A percentile compares a stretch with the other conserved stretches of the same genome.
These are phyloP conservation scores for Nipponia nippon DNA, from an alignment of 2,113 vertebrate genomes.

Conservation along the genomic window DNA sequence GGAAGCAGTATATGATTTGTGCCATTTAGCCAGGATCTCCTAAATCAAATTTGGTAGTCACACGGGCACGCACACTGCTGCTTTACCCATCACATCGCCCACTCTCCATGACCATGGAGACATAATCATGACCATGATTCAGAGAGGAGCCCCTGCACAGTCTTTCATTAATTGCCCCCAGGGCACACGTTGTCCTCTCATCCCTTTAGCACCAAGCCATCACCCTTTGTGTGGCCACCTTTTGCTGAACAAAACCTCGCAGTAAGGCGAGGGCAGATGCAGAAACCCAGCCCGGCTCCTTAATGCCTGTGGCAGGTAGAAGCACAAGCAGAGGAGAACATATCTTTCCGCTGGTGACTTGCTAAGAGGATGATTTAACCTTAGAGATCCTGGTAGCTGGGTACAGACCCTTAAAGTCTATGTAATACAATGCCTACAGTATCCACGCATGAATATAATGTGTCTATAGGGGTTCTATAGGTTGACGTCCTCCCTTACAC, in stretches of 20 bases:
- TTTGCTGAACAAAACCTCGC: background rate
- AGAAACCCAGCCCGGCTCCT: rapidly evolving
- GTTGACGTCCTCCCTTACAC: background rate
- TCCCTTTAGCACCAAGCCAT: background rate
- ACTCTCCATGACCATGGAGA: background rate
- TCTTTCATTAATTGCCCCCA: background rate
- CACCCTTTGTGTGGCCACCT: background rate
- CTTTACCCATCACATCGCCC: rapidly evolving
- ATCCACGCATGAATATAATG: rapidly evolving
- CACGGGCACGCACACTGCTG: background rate
- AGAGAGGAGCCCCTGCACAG: background rate
- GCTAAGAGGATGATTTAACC: background rate
- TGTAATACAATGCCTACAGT: background rate
- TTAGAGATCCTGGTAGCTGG: background rate
- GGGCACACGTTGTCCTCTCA: background rate
- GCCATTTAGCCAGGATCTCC: background rate
- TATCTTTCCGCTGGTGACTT: background rate
- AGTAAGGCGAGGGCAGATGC: background rate
- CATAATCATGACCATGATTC: rapidly evolving
- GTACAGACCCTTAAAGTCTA: background rate
- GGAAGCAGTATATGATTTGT: background rate
- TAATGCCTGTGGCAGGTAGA: background rate
- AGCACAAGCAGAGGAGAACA: background rate
- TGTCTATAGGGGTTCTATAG: background rate
- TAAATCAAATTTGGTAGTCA: background rate